Evolutionary conservation across 2,888 invertebrate species (phyloP), one percentile per base, ranked within the genome.

Genomic region (Protophormia terraenovae): DNA sequence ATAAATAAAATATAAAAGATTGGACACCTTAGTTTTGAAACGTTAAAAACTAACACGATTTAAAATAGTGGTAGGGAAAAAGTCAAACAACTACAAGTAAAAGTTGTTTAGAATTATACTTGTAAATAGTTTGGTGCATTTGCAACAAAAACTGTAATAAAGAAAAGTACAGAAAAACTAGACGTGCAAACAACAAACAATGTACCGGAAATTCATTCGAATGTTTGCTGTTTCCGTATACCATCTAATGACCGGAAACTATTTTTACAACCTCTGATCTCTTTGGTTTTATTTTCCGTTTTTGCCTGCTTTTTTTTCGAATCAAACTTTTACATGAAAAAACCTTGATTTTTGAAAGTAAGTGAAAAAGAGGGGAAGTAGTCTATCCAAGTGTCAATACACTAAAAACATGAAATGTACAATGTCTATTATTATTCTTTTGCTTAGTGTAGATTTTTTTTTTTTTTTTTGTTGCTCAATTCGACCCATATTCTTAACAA

Each of bases 211-310:
- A 89, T 89, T 89, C 88, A 90, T 89, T 90, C 91, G 91, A 92
- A 92, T 92, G 92, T 90, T 91, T 89, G 90, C 90, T 91, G 91
- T 91, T 92, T 92, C 92, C 92, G 92, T 90, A 89, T 90, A 90
- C 89, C 90, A 90, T 91, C 90, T 91, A 91, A 90, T 90, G 90
- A 91, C 90, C 90, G 91, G 90, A 91, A 89, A 89, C 88, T 87
- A 88, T 88, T 89, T 88, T 88, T 87, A 87, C 88, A 88, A 87
- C 81, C 87, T 88, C 87, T 89, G 87, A 87, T 84, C 81, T 86
- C 58, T 80, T 86, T 82, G 69, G 62, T 76, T 79, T 86, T 78
- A 64, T 78, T 50, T 77, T 73, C 24, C 45, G 12, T 66, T 73
- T 85, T 64, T 83, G 47, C n/a, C n/a, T 55, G 29, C 22, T 5